Percentiles rank a stretch among this genome's conserved stretches.
Conservation (phyloP, 2,113 vertebrate species). For the Alligator mississippiensis region DNA sequence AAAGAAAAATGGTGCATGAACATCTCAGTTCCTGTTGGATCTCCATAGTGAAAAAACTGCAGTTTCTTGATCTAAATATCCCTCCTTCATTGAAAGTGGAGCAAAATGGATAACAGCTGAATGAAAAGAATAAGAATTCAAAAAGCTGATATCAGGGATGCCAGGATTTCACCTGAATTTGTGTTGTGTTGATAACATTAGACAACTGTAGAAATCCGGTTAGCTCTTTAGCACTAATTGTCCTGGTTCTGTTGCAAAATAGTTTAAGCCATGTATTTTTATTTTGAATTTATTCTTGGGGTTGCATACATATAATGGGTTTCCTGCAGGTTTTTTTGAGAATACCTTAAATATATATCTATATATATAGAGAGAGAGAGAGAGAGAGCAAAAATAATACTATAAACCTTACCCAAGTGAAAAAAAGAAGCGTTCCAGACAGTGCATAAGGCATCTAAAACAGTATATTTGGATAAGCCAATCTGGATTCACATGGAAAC, state of each 20-base stretch:
- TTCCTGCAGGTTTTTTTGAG: neutral
- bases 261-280: conserved; percentile 25
- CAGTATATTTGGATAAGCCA: neutral
- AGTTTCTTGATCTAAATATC: too few relatives aligned
- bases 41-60: neutral
- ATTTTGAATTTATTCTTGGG: conserved; percentile 41
- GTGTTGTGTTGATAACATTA: neutral
- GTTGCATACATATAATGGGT: neutral
- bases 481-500: conserved; percentile 58
- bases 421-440: conserved; percentile 43
- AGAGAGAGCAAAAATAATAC: conserved; percentile 30
- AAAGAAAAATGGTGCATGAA: neutral
- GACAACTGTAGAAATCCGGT: too few relatives aligned
- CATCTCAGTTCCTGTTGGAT: neutral
- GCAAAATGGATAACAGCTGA: neutral
- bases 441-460: conserved; percentile 42
- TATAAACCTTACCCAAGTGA: conserved; percentile 34
- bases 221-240: too few relatives aligned
- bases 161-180: neutral
- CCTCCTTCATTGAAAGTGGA: neutral
- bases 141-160: neutral
- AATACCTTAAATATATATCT: conserved; percentile 1
- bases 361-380: too few relatives aligned
- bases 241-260: neutral
- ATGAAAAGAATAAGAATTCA: neutral